Percentiles rank a stretch among this genome's conserved stretches.
phyloP scores from a whole-genome alignment of 2,888 invertebrate species.

The Pegoplata infirma region DNA sequence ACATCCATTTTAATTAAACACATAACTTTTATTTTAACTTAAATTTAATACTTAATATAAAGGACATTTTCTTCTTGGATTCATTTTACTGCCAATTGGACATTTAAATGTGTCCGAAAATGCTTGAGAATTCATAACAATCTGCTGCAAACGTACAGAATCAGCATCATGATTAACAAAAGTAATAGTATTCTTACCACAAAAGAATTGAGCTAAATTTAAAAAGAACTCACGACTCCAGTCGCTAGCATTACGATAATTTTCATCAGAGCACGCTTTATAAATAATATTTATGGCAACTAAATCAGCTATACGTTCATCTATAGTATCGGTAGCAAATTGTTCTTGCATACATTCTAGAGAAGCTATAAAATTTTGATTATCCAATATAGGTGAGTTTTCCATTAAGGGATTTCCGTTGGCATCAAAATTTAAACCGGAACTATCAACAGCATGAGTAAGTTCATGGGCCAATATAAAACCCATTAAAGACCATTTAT shows the following conservation, averaged over 20 bases:
- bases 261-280: slow-evolving; percentile 39
- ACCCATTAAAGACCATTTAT: slow-evolving; percentile 69
- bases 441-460: slow-evolving; percentile 69
- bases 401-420: slow-evolving; percentile 63
- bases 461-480: slow-evolving; percentile 73
- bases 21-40: too few species aligned
- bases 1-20: too few species aligned
- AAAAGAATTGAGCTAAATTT: slow-evolving; percentile 73
- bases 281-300: slow-evolving; percentile 70
- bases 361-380: neutral
- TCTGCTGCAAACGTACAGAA: slow-evolving; percentile 68
- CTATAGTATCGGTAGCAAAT: slow-evolving; percentile 64
- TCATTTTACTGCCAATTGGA: slow-evolving; percentile 65
- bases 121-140: slow-evolving; percentile 67
- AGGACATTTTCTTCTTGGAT: slow-evolving; percentile 68
- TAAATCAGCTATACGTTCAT: slow-evolving; percentile 72
- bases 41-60: slow-evolving; percentile 65
- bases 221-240: slow-evolving; percentile 69
- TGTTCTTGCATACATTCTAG: slow-evolving; percentile 62
- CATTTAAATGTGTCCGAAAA: slow-evolving; percentile 69
- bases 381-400: slow-evolving; percentile 49
- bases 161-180: slow-evolving; percentile 71
- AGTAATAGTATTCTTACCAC: slow-evolving; percentile 60
- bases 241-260: neutral
- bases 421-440: slow-evolving; percentile 64